A percentile compares a stretch with the other conserved stretches of the same genome.
These are phyloP conservation scores for Hypotaenidia philippensis DNA, from an alignment of 2,797 vertebrate genomes.

Conservation along the genomic window DNA sequence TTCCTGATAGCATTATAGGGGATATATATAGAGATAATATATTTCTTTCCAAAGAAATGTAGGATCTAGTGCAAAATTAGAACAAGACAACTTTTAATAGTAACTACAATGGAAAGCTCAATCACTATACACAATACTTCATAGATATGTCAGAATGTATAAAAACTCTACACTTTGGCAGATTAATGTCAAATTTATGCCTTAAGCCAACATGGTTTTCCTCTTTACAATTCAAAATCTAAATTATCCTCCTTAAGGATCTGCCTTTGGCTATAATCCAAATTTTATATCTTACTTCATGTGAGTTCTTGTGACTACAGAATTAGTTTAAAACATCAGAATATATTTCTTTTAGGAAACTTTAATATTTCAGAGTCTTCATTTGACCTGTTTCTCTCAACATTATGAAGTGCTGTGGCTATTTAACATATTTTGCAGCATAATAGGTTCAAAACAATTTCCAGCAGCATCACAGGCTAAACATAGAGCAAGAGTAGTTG, in stretches of 20 bases:
- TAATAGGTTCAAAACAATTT: slow-evolving; percentile 19
- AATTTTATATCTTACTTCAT: neutral
- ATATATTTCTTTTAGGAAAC: neutral
- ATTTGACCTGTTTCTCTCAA: neutral
- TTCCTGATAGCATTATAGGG: neutral
- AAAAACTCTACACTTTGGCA: neutral
- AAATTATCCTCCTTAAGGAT: slow-evolving; percentile 39
- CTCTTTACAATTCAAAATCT: slow-evolving; percentile 7
- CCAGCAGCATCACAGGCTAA: neutral
- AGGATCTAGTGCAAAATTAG: neutral
- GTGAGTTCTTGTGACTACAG: neutral
- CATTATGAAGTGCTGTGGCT: neutral
- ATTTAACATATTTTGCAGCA: neutral
- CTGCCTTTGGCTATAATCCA: slow-evolving; percentile 27
- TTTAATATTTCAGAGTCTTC: neutral
- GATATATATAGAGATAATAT: no score
- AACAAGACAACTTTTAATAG: neutral
- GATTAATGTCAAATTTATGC: slow-evolving; percentile 23
- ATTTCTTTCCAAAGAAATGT: neutral
- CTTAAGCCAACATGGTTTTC: neutral
- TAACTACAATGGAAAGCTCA: neutral
- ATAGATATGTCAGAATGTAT: neutral
- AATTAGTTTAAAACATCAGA: neutral
- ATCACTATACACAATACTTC: neutral
- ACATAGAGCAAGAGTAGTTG: neutral